These are phyloP conservation scores for Brachyhypopomus gauderio DNA, from an alignment of 2,113 vertebrate genomes.

Conservation along the genomic window DNA sequence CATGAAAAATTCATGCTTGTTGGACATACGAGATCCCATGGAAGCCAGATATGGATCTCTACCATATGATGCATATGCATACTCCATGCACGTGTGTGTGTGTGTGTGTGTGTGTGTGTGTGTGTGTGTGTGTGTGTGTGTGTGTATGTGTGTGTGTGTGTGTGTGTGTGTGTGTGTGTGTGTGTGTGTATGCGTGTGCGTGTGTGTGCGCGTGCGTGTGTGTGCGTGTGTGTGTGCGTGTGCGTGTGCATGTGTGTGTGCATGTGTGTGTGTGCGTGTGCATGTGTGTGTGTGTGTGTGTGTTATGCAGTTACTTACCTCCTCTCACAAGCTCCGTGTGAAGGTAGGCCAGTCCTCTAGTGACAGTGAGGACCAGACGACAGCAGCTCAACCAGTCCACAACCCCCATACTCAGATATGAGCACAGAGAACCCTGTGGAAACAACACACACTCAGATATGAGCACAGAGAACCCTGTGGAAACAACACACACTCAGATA, in stretches of 20 bases:
- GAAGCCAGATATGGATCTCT: background rate
- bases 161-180: conserved; percentile 8
- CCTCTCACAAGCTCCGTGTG: conserved; percentile 88
- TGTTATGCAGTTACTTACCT: conserved; percentile 77
- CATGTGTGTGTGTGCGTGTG: conserved; percentile 3
- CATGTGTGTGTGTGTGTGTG: conserved; percentile 2
- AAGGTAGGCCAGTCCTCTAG: conserved; percentile 90
- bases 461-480: conserved; percentile 32
- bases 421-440: conserved; percentile 40
- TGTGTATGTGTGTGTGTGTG: conserved; percentile 18
- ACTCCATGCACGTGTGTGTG: background rate
- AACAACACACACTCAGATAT: conserved; percentile 15
- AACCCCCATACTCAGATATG: conserved; percentile 37
- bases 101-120: conserved; percentile 14
- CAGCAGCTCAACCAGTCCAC: conserved; percentile 75
- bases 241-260: background rate
- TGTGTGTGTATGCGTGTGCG: conserved; percentile 8
- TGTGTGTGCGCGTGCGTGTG: conserved; percentile 25
- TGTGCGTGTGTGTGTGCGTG: conserved; percentile 1
- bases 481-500: conserved; percentile 19
- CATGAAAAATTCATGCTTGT: background rate
- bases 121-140: conserved; percentile 8
- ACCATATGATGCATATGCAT: background rate
- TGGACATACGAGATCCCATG: background rate
- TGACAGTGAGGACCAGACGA: conserved; percentile 86